Conservation (phyloP, 2,797 vertebrate species). For the Rhinogobio ventralis region DNA sequence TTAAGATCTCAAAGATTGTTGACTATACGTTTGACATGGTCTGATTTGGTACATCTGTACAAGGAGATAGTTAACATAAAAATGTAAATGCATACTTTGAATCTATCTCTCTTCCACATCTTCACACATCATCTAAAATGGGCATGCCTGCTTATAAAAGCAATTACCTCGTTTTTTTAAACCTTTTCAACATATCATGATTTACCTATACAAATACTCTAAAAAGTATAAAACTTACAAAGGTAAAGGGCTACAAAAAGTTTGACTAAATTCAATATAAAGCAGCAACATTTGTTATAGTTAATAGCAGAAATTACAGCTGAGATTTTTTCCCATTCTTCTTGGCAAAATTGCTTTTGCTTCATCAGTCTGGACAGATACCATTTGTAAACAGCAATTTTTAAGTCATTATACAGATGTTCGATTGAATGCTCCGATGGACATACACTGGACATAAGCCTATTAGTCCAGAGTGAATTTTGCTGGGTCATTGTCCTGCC, state of each 20-base stretch:
- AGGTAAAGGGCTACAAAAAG: not conserved
- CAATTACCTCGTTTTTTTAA: not conserved
- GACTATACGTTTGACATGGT: not conserved
- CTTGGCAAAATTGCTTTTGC: not conserved
- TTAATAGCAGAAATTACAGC: not conserved
- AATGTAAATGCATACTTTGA: conserved; percentile 1
- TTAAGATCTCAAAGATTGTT: conserved; percentile 23
- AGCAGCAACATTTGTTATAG: not conserved
- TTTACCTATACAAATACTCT: not conserved
- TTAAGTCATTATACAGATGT: conserved; percentile 35
- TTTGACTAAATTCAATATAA: not conserved
- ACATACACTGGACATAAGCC: not conserved
- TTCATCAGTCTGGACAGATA: not conserved
- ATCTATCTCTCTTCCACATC: not conserved
- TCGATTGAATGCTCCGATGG: not conserved
- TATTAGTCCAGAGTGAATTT: conserved; percentile 15
- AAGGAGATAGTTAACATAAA: not conserved
- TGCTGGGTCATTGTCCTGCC: not conserved
- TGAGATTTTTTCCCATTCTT: not conserved
- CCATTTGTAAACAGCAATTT: conserved; percentile 11
- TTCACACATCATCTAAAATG: not conserved
- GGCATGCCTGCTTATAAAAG: not conserved
- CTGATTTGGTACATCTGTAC: conserved; percentile 6
- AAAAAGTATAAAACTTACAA: not conserved
- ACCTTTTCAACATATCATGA: not conserved